Conservation (phyloP, 1,140 invertebrate genomes). For the Trypoxylus dichotomus region DNA sequence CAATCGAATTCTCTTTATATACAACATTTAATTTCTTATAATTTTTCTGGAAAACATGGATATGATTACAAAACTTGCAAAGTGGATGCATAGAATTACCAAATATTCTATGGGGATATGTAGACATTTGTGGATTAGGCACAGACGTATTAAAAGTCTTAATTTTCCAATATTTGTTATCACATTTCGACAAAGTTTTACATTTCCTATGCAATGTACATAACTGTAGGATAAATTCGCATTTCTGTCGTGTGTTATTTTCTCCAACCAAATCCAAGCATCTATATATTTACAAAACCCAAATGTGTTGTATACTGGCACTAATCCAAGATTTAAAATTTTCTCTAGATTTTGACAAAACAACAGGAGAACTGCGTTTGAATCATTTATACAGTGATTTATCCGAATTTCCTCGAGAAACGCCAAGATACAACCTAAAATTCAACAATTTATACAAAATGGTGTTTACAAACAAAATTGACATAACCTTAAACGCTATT, state of each 20-base stretch:
- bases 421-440: constrained; percentile 55
- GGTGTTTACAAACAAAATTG: background rate
- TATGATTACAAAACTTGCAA: background rate
- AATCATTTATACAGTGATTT: constrained; percentile 29
- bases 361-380: constrained; percentile 42
- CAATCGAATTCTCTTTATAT: constrained; percentile 42
- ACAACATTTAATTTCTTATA: constrained; percentile 32
- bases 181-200: constrained; percentile 54
- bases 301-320: constrained; percentile 48
- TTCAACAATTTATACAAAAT: background rate
- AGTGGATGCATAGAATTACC: constrained; percentile 47
- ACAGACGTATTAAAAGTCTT: constrained; percentile 59
- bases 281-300: constrained; percentile 53
- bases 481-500: constrained; percentile 32
- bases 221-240: constrained; percentile 49
- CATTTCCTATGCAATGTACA: constrained; percentile 53
- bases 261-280: constrained; percentile 58
- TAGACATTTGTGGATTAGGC: constrained; percentile 60
- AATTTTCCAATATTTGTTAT: constrained; percentile 57
- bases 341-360: constrained; percentile 58
- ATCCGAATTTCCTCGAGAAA: constrained; percentile 50
- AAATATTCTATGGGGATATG: constrained; percentile 59
- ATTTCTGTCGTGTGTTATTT: constrained; percentile 50
- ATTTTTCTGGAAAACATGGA: constrained; percentile 24
- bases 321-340: constrained; percentile 57